Evolutionary conservation across 2,888 invertebrate genomes (phyloP).

Genomic region (Leucoma salicis): DNA sequence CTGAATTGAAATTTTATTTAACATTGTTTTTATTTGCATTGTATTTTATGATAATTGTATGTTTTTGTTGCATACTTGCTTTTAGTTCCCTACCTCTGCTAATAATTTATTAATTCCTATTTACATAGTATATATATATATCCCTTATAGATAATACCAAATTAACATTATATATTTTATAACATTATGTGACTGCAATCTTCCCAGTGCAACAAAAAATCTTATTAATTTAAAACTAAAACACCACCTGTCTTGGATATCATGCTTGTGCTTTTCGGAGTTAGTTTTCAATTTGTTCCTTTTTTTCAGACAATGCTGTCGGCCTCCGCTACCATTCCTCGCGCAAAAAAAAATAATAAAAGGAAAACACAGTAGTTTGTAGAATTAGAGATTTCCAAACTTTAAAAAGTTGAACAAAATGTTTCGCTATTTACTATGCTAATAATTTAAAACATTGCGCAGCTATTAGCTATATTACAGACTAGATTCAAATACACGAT

Average conservation of each 20-base stretch:
- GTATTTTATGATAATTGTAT: too few relatives aligned
- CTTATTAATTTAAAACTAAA: not conserved
- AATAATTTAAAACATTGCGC: conserved; percentile 10
- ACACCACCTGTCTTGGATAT: conserved; percentile 16
- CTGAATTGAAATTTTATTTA: too few relatives aligned
- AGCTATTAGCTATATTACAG: conserved; percentile 11
- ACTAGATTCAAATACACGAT: not conserved
- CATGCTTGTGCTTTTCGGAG: conserved; percentile 58
- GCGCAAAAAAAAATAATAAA: conserved; percentile 88
- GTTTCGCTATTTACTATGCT: conserved; percentile 2
- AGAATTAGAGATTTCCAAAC: not conserved
- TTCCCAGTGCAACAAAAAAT: not conserved
- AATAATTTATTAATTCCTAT: conserved; percentile 2
- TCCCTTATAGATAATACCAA: conserved; percentile 1
- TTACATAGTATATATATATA: too few relatives aligned
- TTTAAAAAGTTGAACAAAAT: too few relatives aligned
- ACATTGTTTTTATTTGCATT: too few relatives aligned
- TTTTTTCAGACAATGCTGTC: conserved; percentile 85
- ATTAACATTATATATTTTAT: conserved; percentile 11
- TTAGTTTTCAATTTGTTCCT: conserved; percentile 63
- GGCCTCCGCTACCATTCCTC: conserved; percentile 87
- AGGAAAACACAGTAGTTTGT: conserved; percentile 82
- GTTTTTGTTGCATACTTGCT: conserved; percentile 1
- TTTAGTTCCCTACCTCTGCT: conserved; percentile 15
- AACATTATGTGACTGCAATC: too few relatives aligned